Evolutionary conservation across 2,797 vertebrate species (phyloP), one percentile per base, ranked within the genome.

Genomic region (Megalops cyprinoides): DNA sequence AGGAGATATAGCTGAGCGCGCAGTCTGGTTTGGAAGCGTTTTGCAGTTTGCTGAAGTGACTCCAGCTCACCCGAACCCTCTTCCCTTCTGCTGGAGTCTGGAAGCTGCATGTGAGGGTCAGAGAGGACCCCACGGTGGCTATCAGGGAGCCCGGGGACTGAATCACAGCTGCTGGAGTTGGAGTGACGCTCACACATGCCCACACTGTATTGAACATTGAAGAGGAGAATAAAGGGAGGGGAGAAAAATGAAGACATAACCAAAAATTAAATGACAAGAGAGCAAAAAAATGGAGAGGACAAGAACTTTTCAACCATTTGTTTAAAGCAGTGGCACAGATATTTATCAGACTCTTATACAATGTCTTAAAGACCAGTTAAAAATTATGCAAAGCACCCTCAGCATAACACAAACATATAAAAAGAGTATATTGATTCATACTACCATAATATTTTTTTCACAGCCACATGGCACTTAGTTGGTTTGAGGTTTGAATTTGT

Each of bases 51-150:
- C 15, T 3, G 20, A 18, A 2, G 62, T 39, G 60, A 23, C 10
- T 14, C 48, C 48, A 69, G 46, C 0, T 79, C n/a, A 79, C 62
- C 37, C 46, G 44, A 3, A 78, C 20, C 18, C 28, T 65, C 60
- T 37, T 23, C 39, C 2, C n/a, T n/a, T n/a, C n/a, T 2, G 18
- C 10, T 4, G 5, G 1, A 25, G 9, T 18, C 31, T 34, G 1
- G 81, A 90, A 71, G 12, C 18, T 34, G 65, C 87, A 86, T 14
- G 3, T 14, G 51, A 86, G 42, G 60, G n/a, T 79, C 39, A 80
- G 81, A 12, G 42, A 18, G 12, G 8, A n/a, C 5, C 74, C 85
- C 2, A 0, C 9, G 0, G 1, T 18, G 37, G 31, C 77, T 20
- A 1, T 7, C 10, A 62, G n/a, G n/a, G n/a, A n/a, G n/a, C n/a